Evolutionary conservation across 2,888 invertebrate species (phyloP).

Genomic region (Megamerina dolium): DNA sequence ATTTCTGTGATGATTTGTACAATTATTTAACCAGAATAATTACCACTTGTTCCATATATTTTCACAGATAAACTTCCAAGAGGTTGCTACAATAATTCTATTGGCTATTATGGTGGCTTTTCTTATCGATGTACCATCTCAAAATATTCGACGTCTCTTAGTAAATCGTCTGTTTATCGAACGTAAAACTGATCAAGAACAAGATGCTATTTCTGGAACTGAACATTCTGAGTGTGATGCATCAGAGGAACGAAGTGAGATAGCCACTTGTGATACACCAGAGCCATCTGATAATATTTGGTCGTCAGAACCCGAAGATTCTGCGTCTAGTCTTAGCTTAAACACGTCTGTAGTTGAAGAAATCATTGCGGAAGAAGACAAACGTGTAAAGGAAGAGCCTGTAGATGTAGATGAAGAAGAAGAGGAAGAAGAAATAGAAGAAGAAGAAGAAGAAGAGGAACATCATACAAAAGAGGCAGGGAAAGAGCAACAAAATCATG

Average conservation of each 20-base stretch:
- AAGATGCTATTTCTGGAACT: slow-evolving; percentile 19
- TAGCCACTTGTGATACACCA: slow-evolving; percentile 24
- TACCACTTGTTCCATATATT: not conserved
- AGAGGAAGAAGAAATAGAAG: slow-evolving; percentile 10
- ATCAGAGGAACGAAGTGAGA: slow-evolving; percentile 19
- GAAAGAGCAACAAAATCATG: slow-evolving; percentile 10
- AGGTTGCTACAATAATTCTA: slow-evolving; percentile 53
- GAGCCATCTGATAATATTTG: slow-evolving; percentile 51
- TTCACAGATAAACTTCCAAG: slow-evolving; percentile 55
- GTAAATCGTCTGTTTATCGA: slow-evolving; percentile 48
- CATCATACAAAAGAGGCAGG: slow-evolving; percentile 8
- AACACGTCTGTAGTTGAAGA: not conserved
- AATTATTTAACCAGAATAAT: too few species aligned
- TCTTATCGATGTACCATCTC: slow-evolving; percentile 62
- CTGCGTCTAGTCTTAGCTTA: not conserved
- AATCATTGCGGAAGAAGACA: slow-evolving; percentile 7
- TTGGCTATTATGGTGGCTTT: slow-evolving; percentile 56
- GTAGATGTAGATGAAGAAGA: slow-evolving; percentile 10
- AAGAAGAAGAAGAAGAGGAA: slow-evolving; percentile 4
- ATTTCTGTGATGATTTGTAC: not conserved
- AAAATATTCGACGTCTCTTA: slow-evolving; percentile 46
- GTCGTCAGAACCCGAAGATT: slow-evolving; percentile 40
- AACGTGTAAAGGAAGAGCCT: not conserved
- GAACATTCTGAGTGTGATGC: slow-evolving; percentile 31
- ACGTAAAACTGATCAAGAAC: slow-evolving; percentile 19